Conservation (phyloP, 2,888 invertebrate species). For the Hyalella azteca region DNA sequence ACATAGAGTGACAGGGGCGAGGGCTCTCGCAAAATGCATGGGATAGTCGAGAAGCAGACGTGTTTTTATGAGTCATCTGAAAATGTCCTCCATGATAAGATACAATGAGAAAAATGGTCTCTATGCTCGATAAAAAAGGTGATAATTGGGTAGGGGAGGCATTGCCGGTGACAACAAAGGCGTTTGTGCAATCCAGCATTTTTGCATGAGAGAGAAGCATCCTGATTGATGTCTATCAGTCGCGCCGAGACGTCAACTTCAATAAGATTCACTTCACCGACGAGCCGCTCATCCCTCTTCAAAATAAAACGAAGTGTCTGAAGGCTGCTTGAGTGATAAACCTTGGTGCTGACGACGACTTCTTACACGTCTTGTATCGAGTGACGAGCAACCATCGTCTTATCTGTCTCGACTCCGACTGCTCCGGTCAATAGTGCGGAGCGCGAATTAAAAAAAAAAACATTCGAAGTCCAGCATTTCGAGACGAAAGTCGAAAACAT, state of each 20-base stretch:
- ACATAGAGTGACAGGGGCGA: background rate
- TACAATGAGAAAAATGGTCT: slow-evolving; percentile 1
- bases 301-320: background rate
- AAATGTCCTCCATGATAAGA: slow-evolving; percentile 36
- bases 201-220: slow-evolving; percentile 5
- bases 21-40: slow-evolving; percentile 9
- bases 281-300: background rate
- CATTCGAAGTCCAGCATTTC: too few species aligned
- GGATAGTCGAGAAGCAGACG: background rate
- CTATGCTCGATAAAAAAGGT: slow-evolving; percentile 26
- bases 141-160: slow-evolving; percentile 16
- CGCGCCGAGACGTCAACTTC: background rate
- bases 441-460: too few species aligned
- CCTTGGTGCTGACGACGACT: too few species aligned
- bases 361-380: too few species aligned
- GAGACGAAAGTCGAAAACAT: too few species aligned
- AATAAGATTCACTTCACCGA: background rate
- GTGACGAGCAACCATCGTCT: too few species aligned
- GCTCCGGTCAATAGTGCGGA: too few species aligned
- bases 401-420: too few species aligned
- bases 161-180: slow-evolving; percentile 12
- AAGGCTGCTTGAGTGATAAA: too few species aligned
- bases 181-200: slow-evolving; percentile 5
- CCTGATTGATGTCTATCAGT: background rate
- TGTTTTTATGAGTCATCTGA: slow-evolving; percentile 11